Conservation (phyloP, 2,797 vertebrate genomes). For the Intellagama lesueurii region DNA sequence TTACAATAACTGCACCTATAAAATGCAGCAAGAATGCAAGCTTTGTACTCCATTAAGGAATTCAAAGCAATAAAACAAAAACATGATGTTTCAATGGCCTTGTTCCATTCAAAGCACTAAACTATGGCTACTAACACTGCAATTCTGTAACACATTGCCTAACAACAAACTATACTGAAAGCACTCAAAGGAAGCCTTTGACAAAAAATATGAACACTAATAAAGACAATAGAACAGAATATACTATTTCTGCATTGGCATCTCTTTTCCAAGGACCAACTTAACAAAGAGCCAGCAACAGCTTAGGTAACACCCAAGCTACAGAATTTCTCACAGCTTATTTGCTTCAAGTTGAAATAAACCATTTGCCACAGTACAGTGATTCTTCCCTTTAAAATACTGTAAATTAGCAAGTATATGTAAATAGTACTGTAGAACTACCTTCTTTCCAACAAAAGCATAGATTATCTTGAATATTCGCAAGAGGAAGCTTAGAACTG, state of each 20-base stretch:
- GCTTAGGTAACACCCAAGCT: slow-evolving; percentile 60
- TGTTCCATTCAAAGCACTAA: slow-evolving; percentile 53
- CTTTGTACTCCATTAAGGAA: slow-evolving; percentile 62
- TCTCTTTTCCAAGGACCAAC: slow-evolving; percentile 72
- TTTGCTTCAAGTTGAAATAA: slow-evolving; percentile 55
- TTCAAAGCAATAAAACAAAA: slow-evolving; percentile 60
- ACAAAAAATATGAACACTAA: slow-evolving; percentile 60
- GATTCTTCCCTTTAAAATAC: slow-evolving; percentile 54
- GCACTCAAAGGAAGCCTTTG: slow-evolving; percentile 71
- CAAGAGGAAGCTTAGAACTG: slow-evolving; percentile 52
- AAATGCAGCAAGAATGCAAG: slow-evolving; percentile 49
- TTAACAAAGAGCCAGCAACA: slow-evolving; percentile 74
- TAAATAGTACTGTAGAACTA: slow-evolving; percentile 52
- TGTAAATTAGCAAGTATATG: slow-evolving; percentile 49
- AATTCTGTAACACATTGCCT: slow-evolving; percentile 45
- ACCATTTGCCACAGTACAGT: slow-evolving; percentile 50
- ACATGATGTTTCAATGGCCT: slow-evolving; percentile 59
- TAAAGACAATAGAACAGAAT: slow-evolving; percentile 63
- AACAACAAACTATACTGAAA: slow-evolving; percentile 66
- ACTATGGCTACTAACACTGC: slow-evolving; percentile 63
- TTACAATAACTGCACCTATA: slow-evolving; percentile 56
- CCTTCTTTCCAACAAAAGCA: slow-evolving; percentile 52
- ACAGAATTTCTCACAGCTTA: slow-evolving; percentile 64
- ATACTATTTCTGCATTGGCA: slow-evolving; percentile 76
- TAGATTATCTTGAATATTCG: slow-evolving; percentile 50